Percentiles rank a stretch among this genome's conserved stretches.
Conservation (phyloP, 1,140 invertebrate genomes). For the Trichoplusia ni region DNA sequence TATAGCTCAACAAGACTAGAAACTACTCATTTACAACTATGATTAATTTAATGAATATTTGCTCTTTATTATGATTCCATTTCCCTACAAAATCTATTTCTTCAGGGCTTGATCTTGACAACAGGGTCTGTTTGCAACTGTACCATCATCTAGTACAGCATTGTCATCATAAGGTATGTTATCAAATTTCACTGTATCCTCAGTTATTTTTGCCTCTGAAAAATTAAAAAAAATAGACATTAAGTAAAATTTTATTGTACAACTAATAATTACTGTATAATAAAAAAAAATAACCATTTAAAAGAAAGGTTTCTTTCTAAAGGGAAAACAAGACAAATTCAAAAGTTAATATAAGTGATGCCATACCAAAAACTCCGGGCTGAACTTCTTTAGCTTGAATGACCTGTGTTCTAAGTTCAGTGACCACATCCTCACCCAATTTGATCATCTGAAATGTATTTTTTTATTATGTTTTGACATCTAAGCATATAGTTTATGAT, state of each 20-base stretch:
- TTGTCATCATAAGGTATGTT: slow-evolving; percentile 81
- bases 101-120: slow-evolving; percentile 56
- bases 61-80: no score
- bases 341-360: no score
- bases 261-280: no score
- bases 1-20: no score
- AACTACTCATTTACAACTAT: no score
- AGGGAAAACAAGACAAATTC: not conserved
- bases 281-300: no score
- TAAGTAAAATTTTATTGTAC: not conserved
- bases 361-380: slow-evolving; percentile 83
- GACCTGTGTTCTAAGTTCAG: slow-evolving; percentile 84
- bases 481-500: not conserved
- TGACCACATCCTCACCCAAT: slow-evolving; percentile 84
- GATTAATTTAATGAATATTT: no score
- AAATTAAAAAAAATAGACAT: slow-evolving; percentile 36
- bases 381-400: slow-evolving; percentile 84
- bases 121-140: slow-evolving; percentile 43
- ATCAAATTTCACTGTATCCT: slow-evolving; percentile 81
- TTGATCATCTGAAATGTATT: slow-evolving; percentile 82
- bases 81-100: slow-evolving; percentile 36
- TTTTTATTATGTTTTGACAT: not conserved
- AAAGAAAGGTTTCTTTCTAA: no score
- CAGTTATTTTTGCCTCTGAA: slow-evolving; percentile 80
- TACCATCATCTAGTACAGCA: slow-evolving; percentile 50